These are phyloP conservation scores for Ascidia mentula DNA, from an alignment of 23 tunicate genomes.

Conservation along the genomic window DNA sequence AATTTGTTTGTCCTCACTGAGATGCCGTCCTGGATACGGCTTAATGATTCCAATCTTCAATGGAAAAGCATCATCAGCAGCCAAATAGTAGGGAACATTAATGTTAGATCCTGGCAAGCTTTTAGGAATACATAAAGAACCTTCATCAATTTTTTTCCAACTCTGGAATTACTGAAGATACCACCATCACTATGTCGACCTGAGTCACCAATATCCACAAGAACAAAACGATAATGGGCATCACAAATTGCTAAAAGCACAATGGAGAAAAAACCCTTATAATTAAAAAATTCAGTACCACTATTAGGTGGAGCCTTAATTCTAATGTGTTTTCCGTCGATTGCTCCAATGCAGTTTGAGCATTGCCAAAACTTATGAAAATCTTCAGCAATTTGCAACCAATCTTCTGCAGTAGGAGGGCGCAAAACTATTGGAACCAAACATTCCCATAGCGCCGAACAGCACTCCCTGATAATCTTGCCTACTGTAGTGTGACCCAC, in stretches of 20 bases:
- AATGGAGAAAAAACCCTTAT: slow-evolving; percentile 48
- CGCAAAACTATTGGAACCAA: slow-evolving; percentile 28
- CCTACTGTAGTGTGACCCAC: slow-evolving; percentile 39
- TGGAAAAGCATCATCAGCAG: slow-evolving; percentile 63
- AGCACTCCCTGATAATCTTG: slow-evolving; percentile 22
- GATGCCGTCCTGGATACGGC: slow-evolving; percentile 41
- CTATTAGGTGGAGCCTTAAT: slow-evolving; percentile 52
- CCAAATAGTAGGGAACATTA: slow-evolving; percentile 7
- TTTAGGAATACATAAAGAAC: slow-evolving; percentile 18
- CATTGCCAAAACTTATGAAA: slow-evolving; percentile 37
- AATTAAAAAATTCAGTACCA: slow-evolving; percentile 51
- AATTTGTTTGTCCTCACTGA: slow-evolving; percentile 10
- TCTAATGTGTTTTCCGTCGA: slow-evolving; percentile 38
- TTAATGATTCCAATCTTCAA: slow-evolving; percentile 33
- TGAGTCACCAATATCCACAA: slow-evolving; percentile 33
- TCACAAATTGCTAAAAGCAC: slow-evolving; percentile 49
- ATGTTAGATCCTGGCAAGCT: slow-evolving; percentile 13
- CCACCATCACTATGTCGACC: slow-evolving; percentile 60
- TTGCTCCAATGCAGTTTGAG: slow-evolving; percentile 35
- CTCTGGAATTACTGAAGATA: slow-evolving; percentile 32
- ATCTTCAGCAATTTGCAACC: slow-evolving; percentile 36
- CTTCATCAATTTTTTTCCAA: slow-evolving; percentile 29
- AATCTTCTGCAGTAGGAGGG: slow-evolving; percentile 21
- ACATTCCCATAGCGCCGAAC: slow-evolving; percentile 32
- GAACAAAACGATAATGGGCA: slow-evolving; percentile 30